Conservation (phyloP, 2,888 invertebrate species). For the Plutella xylostella region DNA sequence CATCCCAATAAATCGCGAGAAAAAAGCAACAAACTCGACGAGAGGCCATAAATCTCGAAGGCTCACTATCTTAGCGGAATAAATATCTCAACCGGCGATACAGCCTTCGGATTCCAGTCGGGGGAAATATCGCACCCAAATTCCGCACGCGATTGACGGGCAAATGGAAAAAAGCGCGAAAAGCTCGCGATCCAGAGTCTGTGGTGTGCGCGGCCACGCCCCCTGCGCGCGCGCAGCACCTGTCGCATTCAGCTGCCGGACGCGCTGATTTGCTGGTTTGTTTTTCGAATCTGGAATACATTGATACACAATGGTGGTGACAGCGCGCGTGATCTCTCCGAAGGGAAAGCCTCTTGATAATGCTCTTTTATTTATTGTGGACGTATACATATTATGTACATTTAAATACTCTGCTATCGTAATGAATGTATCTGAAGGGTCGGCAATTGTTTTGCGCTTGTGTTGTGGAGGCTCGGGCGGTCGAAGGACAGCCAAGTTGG, state of each 20-base stretch:
- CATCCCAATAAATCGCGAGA: slow-evolving; percentile 43
- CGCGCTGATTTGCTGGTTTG: slow-evolving; percentile 48
- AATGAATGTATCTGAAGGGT: no score
- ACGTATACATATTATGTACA: no score
- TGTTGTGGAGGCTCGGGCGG: no score
- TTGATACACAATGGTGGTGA: slow-evolving; percentile 58
- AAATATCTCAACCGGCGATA: slow-evolving; percentile 56
- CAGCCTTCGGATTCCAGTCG: slow-evolving; percentile 59
- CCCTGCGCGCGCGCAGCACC: slow-evolving; percentile 43
- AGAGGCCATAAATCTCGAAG: slow-evolving; percentile 43
- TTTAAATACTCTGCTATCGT: no score
- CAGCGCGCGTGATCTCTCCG: slow-evolving; percentile 21
- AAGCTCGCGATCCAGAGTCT: slow-evolving; percentile 41
- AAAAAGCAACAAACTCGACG: slow-evolving; percentile 25
- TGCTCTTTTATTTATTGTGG: no score
- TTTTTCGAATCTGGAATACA: slow-evolving; percentile 46
- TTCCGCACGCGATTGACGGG: slow-evolving; percentile 52
- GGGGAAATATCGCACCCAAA: slow-evolving; percentile 68
- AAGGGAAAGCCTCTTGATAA: background rate
- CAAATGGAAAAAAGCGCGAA: slow-evolving; percentile 53
- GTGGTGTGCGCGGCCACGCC: slow-evolving; percentile 44
- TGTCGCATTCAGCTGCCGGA: slow-evolving; percentile 45
- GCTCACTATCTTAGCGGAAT: slow-evolving; percentile 32
- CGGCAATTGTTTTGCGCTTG: no score
- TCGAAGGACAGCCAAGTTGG: no score